phyloP scores from a whole-genome alignment of 2,797 vertebrate species.

The Chelmon rostratus region DNA sequence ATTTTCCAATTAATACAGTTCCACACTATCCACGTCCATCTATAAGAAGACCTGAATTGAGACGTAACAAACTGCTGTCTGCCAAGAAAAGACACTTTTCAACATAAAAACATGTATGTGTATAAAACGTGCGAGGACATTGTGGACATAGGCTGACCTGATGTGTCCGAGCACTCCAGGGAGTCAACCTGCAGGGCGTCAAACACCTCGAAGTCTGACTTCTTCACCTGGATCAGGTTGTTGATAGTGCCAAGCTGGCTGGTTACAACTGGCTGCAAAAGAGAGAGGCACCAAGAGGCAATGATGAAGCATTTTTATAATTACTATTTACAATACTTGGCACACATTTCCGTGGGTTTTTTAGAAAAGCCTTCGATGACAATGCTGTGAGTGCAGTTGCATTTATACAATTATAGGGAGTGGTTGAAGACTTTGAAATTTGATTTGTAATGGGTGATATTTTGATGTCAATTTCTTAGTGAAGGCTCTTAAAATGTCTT shows the following conservation, averaged over 20 bases:
- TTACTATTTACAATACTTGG: not conserved
- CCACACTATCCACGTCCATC: not conserved
- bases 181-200: constrained; percentile 97
- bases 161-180: constrained; percentile 94
- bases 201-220: constrained; percentile 98
- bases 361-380: not conserved
- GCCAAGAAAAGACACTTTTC: not conserved
- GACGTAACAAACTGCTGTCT: not conserved
- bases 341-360: not conserved
- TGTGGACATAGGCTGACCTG: constrained; percentile 80
- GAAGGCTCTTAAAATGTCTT: not conserved
- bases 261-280: constrained; percentile 92
- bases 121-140: not conserved
- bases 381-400: not conserved
- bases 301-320: not conserved
- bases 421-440: not conserved
- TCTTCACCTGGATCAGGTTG: constrained; percentile 97
- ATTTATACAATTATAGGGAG: not conserved
- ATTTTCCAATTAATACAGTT: not conserved
- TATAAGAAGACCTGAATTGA: not conserved
- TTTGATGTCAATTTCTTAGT: not conserved
- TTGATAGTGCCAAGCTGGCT: constrained; percentile 98
- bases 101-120: not conserved
- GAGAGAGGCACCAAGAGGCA: not conserved
- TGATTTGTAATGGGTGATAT: not conserved